A percentile compares a stretch with the other conserved stretches of the same genome.
Evolutionary conservation across 2,888 invertebrate genomes (phyloP).

Genomic region (Dicyrtoma fusca): DNA sequence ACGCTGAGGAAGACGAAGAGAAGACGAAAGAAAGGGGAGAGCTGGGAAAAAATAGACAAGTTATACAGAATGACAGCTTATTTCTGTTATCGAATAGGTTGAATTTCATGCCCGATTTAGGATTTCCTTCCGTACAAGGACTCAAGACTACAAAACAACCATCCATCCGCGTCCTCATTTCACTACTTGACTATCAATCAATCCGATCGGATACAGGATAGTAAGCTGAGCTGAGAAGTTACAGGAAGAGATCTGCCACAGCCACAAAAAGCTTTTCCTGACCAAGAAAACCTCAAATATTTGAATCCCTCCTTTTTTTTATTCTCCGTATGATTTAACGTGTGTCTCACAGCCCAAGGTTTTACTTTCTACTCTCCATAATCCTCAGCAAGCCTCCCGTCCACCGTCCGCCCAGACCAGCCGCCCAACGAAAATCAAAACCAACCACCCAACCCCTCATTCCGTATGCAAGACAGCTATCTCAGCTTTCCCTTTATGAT

Average conservation of each 20-base stretch:
- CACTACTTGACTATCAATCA: constrained; percentile 46
- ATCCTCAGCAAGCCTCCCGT: not conserved
- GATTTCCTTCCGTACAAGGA: constrained; percentile 38
- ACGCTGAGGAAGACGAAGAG: constrained; percentile 14
- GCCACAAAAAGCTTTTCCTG: constrained; percentile 26
- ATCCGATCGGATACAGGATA: constrained; percentile 34
- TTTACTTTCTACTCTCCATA: too few species aligned
- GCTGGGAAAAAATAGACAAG: constrained; percentile 43
- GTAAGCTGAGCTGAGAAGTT: constrained; percentile 26
- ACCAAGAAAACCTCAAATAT: constrained; percentile 20
- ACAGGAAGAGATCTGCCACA: constrained; percentile 32
- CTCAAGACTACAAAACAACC: constrained; percentile 36
- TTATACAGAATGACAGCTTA: constrained; percentile 49
- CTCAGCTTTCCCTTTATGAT: constrained; percentile 10
- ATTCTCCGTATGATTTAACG: too few species aligned
- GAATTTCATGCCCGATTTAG: constrained; percentile 50
- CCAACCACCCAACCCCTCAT: not conserved
- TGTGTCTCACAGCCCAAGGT: too few species aligned
- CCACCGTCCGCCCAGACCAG: not conserved
- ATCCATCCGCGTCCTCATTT: constrained; percentile 44
- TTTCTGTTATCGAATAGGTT: constrained; percentile 51
- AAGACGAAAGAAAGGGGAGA: too few species aligned
- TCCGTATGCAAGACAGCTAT: not conserved
- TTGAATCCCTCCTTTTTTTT: constrained; percentile 6
- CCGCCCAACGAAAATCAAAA: not conserved